phyloP scores from a whole-genome alignment of 2,113 vertebrate genomes.

The Prinia subflava region DNA sequence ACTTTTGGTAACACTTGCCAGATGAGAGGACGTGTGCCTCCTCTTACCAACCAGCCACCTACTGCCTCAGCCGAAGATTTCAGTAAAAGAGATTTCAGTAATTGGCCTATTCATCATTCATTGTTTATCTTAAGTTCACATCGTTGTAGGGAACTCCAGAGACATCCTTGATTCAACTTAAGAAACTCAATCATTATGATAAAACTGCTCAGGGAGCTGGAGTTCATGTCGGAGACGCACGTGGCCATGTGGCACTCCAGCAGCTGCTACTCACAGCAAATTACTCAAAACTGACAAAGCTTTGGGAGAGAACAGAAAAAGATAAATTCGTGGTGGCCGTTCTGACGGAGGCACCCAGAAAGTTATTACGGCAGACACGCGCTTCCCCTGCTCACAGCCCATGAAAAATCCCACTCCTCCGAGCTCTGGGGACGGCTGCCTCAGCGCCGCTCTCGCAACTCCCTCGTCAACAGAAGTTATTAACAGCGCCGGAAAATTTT shows the following conservation, averaged over 20 bases:
- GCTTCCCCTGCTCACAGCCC: neutral
- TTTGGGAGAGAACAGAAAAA: neutral
- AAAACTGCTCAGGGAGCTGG: constrained; percentile 21
- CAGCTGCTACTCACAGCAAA: neutral
- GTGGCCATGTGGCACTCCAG: neutral
- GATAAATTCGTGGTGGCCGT: neutral
- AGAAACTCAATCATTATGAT: constrained; percentile 57
- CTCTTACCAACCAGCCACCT: constrained; percentile 14
- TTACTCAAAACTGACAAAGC: constrained; percentile 38
- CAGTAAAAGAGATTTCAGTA: neutral
- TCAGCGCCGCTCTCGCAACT: neutral
- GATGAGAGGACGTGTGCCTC: neutral
- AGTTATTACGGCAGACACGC: neutral
- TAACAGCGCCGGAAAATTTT: neutral
- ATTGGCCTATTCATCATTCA: constrained; percentile 56
- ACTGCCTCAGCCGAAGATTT: neutral
- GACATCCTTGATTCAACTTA: constrained; percentile 49
- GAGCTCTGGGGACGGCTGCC: neutral
- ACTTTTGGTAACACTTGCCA: neutral
- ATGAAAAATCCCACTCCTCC: neutral
- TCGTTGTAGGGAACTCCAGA: neutral
- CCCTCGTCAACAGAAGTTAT: constrained; percentile 45
- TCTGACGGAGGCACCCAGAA: neutral
- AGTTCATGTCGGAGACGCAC: neutral
- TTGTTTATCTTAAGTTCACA: constrained; percentile 58